Base-by-base conservation (phyloP, 2,113 vertebrate genomes). In the Hiodon tergisus region DNA sequence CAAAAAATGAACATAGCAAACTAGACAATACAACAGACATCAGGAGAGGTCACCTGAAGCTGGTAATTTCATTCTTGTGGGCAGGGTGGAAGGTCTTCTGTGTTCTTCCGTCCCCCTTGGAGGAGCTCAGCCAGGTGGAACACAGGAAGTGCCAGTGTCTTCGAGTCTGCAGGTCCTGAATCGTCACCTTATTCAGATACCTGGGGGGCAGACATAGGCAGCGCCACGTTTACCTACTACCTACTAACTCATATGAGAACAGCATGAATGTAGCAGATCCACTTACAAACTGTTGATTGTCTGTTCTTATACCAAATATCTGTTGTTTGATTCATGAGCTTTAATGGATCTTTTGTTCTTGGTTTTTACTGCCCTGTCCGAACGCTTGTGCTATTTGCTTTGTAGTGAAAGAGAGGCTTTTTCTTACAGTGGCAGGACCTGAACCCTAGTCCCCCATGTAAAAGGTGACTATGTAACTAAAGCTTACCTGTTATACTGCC, bases 81-180 rank as follows among this genome's bases (percentile, higher is more conserved):
- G 91, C 91, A 16, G 84, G 82, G 53, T 87, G 88, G 81, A 93
- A 91, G 2, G 83, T 89, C 78, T 87, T 91, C 77, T 92, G 89
- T 51, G 78, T 88, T 52, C 78, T 74, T 57, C 84, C 82, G 0
- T 92, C 90, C 8, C 87, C 89, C 8, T 62, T 80, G 13, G 85
- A 80, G 6, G 72, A 10, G 8, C 87, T 90, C 76, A 93, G 72
- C 92, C 92, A 93, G 53, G 89, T 88, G 53, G 80, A 78, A 74
- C 91, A 93, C 48, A 93, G 79, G 79, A 92, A 92, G 71, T 92
- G 86, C 81, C 80, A 89, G 73, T 89, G 69, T 0, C 87, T 70
- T 16, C 66, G 78, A 0, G 82, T 87, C 78, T 93, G 90, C 75
- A 92, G 79, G 78, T 93, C 90, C 70, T 88, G 86, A 4, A 92